Evolutionary conservation across 2,888 invertebrate genomes (phyloP), one percentile per base, ranked within the genome.

Genomic region (Perizoma affinitatum): DNA sequence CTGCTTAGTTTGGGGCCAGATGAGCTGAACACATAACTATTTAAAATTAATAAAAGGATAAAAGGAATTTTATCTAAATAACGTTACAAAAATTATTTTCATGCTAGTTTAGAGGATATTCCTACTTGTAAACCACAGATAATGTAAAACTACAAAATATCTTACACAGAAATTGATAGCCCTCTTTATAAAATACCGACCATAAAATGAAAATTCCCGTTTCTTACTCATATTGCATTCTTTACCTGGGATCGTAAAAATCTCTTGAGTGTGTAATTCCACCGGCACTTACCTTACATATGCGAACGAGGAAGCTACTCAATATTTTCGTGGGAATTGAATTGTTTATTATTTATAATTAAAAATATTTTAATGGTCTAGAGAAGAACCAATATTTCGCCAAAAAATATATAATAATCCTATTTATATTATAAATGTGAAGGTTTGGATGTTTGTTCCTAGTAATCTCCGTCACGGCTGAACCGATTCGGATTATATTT

Each of bases 111-210:
- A n/a, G 9, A 40, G 9, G 40, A 40, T 40, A 6, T 8, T 38
- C 38, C 38, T 7, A 38, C 38, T 38, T 5, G 38, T 22, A 22
- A 22, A 38, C 38, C 38, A 6, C 38, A 10, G 5, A 5, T n/a
- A 10, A 42, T n/a, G 5, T 42, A 4, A 9, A 10, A 34, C 34
- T 35, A 43, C 6, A 46, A 54, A 45, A 40, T 46, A 36, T 40
- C 11, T 6, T 10, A 46, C 41, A 9, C 33, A 35, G 42, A 34
- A 10, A 47, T 47, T 46, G 34, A 46, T 41, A 40, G 8, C 22
- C 46, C 46, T 40, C 10, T 47, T 54, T 34, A 54, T 54, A 54
- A 54, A 48, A 54, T 54, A 48, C 48, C 47, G 54, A 47, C 35
- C 47, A 11, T 46, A 22, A 41, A 47, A 54, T 48, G 47, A 35